These are phyloP conservation scores for Mycalesis mineus DNA, from an alignment of 2,888 invertebrate species.

Conservation along the genomic window DNA sequence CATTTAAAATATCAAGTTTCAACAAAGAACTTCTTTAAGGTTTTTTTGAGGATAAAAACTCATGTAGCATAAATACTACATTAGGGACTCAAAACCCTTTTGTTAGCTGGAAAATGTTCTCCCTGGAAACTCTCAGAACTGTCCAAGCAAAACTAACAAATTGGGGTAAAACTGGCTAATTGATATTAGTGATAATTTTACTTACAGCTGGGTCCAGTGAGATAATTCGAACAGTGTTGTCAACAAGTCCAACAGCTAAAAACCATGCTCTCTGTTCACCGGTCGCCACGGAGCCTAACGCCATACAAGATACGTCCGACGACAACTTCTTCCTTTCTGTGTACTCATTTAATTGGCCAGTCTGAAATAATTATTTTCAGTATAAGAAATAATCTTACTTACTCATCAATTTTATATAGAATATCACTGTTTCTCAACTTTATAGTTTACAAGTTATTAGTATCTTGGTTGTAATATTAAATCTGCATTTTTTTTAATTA, in stretches of 20 bases:
- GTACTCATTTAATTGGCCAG: conserved; percentile 98
- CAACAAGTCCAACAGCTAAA: conserved; percentile 95
- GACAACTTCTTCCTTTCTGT: conserved; percentile 98
- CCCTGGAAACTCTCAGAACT: no score
- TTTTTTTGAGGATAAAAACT: no score
- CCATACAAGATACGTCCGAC: conserved; percentile 99
- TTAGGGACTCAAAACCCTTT: no score
- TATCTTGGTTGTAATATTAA: no score
- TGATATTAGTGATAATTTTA: neutral
- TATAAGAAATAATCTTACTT: neutral
- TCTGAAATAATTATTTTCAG: conserved; percentile 78
- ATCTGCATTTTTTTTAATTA: no score
- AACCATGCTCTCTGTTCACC: conserved; percentile 98
- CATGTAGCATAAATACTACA: no score
- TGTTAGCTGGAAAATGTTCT: no score
- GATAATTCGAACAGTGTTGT: conserved; percentile 98
- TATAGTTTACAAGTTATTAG: no score
- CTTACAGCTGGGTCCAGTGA: conserved; percentile 94
- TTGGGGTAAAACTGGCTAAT: no score
- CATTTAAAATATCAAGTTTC: conserved; percentile 47
- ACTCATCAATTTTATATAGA: neutral
- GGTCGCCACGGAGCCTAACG: conserved; percentile 94
- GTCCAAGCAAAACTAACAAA: no score
- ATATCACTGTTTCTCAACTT: neutral
- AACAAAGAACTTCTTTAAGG: no score